A percentile compares a stretch with the other conserved stretches of the same genome.
Conservation (phyloP, 2,797 vertebrate species). For the Pangasius krempfi region DNA sequence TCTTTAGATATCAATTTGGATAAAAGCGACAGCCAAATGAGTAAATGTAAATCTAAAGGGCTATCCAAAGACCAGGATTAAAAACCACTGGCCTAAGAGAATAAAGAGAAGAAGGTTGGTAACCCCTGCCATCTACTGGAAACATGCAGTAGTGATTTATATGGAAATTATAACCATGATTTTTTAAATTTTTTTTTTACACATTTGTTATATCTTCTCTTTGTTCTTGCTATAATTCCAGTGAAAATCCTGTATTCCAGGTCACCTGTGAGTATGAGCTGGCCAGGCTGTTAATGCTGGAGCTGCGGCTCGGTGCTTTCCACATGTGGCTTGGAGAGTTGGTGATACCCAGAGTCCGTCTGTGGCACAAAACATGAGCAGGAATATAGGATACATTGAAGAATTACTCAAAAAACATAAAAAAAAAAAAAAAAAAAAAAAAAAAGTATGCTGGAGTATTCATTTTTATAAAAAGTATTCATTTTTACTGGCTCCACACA, state of each 20-base stretch:
- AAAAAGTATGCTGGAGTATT: not conserved
- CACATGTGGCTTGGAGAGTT: conserved; percentile 86
- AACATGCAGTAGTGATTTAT: not conserved
- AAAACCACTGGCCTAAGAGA: not conserved
- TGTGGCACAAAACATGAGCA: conserved; percentile 57
- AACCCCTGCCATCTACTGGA: conserved; percentile 52
- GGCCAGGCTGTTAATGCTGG: conserved; percentile 93
- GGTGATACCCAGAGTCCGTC: conserved; percentile 82
- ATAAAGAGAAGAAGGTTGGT: not conserved
- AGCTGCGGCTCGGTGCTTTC: conserved; percentile 93
- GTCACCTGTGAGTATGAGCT: conserved; percentile 91
- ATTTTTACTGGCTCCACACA: not conserved
- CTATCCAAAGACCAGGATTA: not conserved
- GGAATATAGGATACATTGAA: not conserved
- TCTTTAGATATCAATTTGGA: not conserved
- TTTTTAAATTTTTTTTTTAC: not conserved
- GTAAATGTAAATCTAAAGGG: not conserved
- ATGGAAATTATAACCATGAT: not conserved
- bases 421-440: too few relatives aligned
- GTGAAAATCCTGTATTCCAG: not conserved
- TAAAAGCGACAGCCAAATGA: not conserved
- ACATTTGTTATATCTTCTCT: not conserved
- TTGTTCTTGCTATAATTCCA: not conserved
- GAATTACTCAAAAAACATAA: not conserved
- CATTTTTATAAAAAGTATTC: too few relatives aligned